Evolutionary conservation across 2,797 vertebrate genomes (phyloP), one percentile per base, ranked within the genome.

Genomic region (Mormyrus hasselquistii): DNA sequence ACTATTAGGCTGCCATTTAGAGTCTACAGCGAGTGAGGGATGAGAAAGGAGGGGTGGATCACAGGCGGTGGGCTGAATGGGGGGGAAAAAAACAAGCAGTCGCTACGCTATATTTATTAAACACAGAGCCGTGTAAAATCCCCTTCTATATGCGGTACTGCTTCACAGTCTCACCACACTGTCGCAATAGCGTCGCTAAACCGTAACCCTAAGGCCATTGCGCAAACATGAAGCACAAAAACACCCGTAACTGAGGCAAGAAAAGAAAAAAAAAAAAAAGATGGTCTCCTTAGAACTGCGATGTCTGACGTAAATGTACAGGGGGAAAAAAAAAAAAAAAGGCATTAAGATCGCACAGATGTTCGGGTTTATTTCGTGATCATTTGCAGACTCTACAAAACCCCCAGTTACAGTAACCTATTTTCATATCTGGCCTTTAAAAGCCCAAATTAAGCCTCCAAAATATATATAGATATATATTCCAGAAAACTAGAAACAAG

Each of bases 1-100:
- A 96, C 96, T 97, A 97, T 94, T 96, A 95, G 97, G 96, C 95
- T 96, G 96, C 96, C 97, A 97, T 94, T 94, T 95, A 97, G 95
- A 96, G 95, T 97, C 97, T 97, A 97, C 95, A 96, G 95, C 96
- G 94, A 96, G 96, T 96, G 93, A 93, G 93, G 95, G 94, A 96
- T 96, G 94, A 95, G 92, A 96, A 95, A 96, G 95, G 96, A 93
- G 93, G 95, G 94, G 93, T 90, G 91, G 92, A 93, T 76, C 91
- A 91, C 91, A 93, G 94, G 65, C 50, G 29, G 86, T 91, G 93
- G 91, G 93, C 93, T 93, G 91, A 93, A 93, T 91, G 91, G 92
- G 62, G 92, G 62, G 90, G 94, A 91, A 89, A 90, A 91, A 92
- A 90, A 92, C 29, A 90, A 92, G 93, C 94, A 92, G 95, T 92